phyloP scores from a whole-genome alignment of 37 sponge, comb jelly and placozoan species.

The Tethya wilhelma region DNA sequence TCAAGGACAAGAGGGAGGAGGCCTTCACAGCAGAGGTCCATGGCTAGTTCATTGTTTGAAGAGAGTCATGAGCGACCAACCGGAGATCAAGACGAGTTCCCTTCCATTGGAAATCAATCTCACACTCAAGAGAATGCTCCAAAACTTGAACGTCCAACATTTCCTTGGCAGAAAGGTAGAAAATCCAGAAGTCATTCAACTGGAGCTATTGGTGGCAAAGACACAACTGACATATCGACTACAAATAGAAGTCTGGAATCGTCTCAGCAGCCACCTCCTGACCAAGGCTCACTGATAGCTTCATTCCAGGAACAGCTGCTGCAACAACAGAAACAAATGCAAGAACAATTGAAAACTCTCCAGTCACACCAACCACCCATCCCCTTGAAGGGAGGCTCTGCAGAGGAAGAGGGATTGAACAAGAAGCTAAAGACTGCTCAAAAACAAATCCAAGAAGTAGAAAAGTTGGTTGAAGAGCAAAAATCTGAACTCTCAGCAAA shows the following conservation, averaged over 20 bases:
- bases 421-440: background rate
- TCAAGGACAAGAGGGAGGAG: too few relatives aligned
- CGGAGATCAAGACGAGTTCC: too few relatives aligned
- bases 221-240: background rate
- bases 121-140: background rate
- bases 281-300: background rate
- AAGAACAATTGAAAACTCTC: background rate
- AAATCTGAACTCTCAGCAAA: constrained; percentile 6
- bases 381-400: background rate
- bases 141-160: constrained; percentile 36
- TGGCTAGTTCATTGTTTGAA: too few relatives aligned
- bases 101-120: too few relatives aligned
- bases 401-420: background rate
- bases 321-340: constrained; percentile 13
- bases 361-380: background rate
- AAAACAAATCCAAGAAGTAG: constrained; percentile 15
- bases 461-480: background rate
- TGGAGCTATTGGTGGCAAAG: too few relatives aligned
- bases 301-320: constrained; percentile 20
- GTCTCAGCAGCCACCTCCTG: background rate
- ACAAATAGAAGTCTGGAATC: background rate
- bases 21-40: too few relatives aligned
- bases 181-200: background rate
- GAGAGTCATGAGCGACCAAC: too few relatives aligned
- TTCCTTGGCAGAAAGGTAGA: constrained; percentile 39